Evolutionary conservation across 2,113 vertebrate genomes (phyloP).

Genomic region (Sarotherodon lohbergeri): DNA sequence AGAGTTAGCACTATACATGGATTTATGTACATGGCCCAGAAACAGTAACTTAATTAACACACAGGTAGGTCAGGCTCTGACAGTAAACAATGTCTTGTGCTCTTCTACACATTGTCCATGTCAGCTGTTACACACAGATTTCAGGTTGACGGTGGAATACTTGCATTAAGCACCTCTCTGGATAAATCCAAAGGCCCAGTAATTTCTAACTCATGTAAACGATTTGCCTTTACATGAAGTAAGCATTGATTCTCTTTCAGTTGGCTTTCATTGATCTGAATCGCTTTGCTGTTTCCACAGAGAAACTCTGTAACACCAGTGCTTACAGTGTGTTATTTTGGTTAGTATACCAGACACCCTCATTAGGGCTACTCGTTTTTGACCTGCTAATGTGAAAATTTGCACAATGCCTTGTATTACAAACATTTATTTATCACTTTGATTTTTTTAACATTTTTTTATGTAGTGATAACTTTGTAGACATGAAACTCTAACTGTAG

Average conservation of each 20-base stretch:
- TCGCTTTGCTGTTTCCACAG: not conserved
- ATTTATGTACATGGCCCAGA: not conserved
- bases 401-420: not conserved
- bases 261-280: not conserved
- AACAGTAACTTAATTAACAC: not conserved
- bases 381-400: not conserved
- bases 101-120: not conserved
- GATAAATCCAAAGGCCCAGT: not conserved
- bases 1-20: not conserved
- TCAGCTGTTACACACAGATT: not conserved
- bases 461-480: not conserved
- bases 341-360: not conserved
- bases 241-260: not conserved
- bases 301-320: not conserved
- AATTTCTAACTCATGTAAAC: not conserved
- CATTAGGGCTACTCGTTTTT: not conserved
- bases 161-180: not conserved
- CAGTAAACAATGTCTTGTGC: fast-evolving
- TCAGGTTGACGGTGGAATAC: not conserved
- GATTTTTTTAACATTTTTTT: not conserved
- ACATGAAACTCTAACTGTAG: not conserved
- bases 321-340: not conserved
- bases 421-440: not conserved
- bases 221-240: not conserved
- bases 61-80: not conserved